Percentiles rank a stretch among this genome's conserved stretches.
Evolutionary conservation across 2,888 invertebrate genomes (phyloP).

Genomic region (Anthophora plumipes): DNA sequence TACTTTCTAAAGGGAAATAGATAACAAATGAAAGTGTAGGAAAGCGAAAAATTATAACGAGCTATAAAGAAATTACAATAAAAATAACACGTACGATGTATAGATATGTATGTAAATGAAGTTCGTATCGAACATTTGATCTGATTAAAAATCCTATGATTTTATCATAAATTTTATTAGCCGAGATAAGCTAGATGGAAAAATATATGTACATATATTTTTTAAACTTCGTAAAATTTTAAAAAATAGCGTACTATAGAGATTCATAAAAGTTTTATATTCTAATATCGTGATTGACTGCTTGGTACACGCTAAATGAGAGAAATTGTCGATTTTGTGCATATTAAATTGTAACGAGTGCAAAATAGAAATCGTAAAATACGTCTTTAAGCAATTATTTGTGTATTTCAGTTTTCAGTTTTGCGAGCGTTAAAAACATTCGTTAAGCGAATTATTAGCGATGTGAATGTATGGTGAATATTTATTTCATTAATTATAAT

Average conservation of each 20-base stretch:
- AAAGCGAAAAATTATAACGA: not conserved
- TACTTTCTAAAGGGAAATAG: not conserved
- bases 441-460: no score
- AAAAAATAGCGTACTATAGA: not conserved
- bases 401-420: not conserved
- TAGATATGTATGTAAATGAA: not conserved
- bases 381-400: not conserved
- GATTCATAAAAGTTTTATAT: not conserved
- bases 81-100: not conserved
- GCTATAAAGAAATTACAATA: not conserved
- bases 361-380: not conserved
- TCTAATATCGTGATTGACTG: not conserved
- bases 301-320: not conserved
- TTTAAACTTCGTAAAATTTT: not conserved
- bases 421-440: not conserved
- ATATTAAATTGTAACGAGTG: not conserved
- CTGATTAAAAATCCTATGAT: not conserved
- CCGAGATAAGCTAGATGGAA: not conserved
- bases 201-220: no score
- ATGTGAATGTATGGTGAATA: no score
- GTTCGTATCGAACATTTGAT: constrained; percentile 1
- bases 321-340: not conserved
- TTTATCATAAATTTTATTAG: not conserved
- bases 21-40: not conserved
- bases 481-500: no score